A percentile compares a stretch with the other conserved stretches of the same genome.
Conservation (phyloP, 2,113 vertebrate species). For the Lagenorhynchus albirostris region DNA sequence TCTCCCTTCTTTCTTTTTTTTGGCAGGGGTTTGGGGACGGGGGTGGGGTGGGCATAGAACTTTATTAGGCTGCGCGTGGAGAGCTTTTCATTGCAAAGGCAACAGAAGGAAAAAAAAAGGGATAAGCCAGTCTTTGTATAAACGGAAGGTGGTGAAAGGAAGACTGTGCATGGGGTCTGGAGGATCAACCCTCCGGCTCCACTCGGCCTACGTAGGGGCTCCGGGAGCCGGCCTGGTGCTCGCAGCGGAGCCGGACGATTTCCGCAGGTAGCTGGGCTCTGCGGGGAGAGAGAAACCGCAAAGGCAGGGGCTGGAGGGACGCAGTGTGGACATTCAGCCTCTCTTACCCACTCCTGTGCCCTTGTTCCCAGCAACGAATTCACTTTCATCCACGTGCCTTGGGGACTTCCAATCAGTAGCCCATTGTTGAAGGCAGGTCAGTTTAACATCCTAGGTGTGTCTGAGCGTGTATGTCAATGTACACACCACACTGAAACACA, state of each 20-base stretch:
- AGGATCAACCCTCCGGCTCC: slow-evolving; percentile 89
- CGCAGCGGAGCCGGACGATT: slow-evolving; percentile 72
- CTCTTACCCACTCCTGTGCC: neutral
- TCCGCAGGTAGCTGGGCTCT: slow-evolving; percentile 81
- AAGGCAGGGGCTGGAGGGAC: neutral
- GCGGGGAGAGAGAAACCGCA: slow-evolving; percentile 74
- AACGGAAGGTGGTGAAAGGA: slow-evolving; percentile 91
- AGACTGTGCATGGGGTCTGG: slow-evolving; percentile 86
- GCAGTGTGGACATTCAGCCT: neutral
- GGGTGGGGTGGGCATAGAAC: slow-evolving; percentile 80
- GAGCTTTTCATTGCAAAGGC: slow-evolving; percentile 87
- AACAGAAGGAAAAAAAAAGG: slow-evolving; percentile 76
- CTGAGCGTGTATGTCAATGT: neutral
- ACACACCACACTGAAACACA: too few relatives aligned
- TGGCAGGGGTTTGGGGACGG: slow-evolving; percentile 73
- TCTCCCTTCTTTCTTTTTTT: slow-evolving; percentile 70
- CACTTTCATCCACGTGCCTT: rapidly evolving
- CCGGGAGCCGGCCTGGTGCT: slow-evolving; percentile 77
- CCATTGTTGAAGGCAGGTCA: neutral
- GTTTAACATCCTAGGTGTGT: neutral
- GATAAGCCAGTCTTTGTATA: slow-evolving; percentile 95
- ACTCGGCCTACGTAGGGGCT: slow-evolving; percentile 82
- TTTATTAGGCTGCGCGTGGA: slow-evolving; percentile 87
- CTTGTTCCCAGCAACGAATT: neutral
- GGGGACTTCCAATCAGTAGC: neutral